Evolutionary conservation across 2,797 vertebrate species (phyloP).

Genomic region (Phalloptychus januarius): DNA sequence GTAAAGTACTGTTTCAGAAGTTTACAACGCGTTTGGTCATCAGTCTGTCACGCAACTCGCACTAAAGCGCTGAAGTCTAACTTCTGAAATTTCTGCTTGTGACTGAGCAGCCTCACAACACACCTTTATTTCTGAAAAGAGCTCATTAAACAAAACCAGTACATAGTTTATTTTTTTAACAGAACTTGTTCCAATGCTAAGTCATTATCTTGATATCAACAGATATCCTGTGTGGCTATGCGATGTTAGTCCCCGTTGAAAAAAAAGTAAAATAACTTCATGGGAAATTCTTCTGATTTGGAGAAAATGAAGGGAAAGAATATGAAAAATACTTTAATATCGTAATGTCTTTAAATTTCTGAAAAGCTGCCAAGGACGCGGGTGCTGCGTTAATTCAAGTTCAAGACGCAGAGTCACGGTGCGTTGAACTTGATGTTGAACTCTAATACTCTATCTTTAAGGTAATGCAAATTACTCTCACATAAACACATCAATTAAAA

Average conservation of each 20-base stretch:
- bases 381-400: slow-evolving; percentile 51
- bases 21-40: slow-evolving; percentile 36
- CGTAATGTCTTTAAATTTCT: background rate
- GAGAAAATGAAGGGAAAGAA: background rate
- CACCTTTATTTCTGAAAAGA: background rate
- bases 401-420: slow-evolving; percentile 49
- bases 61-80: background rate
- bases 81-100: background rate
- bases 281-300: background rate
- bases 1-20: slow-evolving; percentile 31
- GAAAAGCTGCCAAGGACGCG: background rate
- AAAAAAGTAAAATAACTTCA: background rate
- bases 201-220: background rate
- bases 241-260: background rate
- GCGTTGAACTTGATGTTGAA: slow-evolving; percentile 78
- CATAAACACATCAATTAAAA: slow-evolving; percentile 14
- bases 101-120: background rate
- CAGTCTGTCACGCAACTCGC: slow-evolving; percentile 13
- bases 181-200: background rate
- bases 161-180: background rate
- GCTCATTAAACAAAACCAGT: background rate
- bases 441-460: slow-evolving; percentile 49
- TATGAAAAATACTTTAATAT: background rate
- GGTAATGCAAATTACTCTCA: slow-evolving; percentile 1
- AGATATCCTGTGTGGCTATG: background rate